phyloP scores from a whole-genome alignment of 2,888 invertebrate species.

The Xylota sylvarum region DNA sequence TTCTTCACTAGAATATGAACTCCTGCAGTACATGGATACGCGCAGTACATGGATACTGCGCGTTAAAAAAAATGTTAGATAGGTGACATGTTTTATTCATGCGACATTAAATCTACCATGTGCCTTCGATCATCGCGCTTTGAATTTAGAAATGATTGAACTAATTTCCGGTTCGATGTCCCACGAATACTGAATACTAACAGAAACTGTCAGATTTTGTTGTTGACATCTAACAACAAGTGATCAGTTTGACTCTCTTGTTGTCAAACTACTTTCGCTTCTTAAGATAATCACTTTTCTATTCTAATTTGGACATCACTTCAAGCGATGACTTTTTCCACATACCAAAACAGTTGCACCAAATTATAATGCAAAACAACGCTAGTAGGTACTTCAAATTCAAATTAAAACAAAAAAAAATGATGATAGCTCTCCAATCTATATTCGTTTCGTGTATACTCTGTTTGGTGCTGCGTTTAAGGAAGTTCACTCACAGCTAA shows the following conservation, averaged over 20 bases:
- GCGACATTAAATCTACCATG: neutral
- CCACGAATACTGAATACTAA: too few species aligned
- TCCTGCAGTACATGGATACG: too few species aligned
- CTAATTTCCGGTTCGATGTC: neutral
- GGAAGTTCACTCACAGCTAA: constrained; percentile 61
- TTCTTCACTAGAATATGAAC: too few species aligned
- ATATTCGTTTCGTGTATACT: constrained; percentile 40
- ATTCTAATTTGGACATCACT: too few species aligned
- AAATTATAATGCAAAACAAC: constrained; percentile 22
- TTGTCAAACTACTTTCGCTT: constrained; percentile 37
- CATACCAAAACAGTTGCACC: neutral
- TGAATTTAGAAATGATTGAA: neutral
- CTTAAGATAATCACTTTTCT: constrained; percentile 6
- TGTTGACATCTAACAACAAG: too few species aligned
- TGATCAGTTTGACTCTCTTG: neutral
- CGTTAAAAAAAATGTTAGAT: neutral
- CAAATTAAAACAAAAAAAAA: too few species aligned
- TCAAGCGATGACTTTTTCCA: too few species aligned
- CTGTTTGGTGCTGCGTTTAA: constrained; percentile 53
- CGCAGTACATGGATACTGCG: neutral
- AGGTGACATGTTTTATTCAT: constrained; percentile 10
- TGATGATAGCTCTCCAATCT: constrained; percentile 4
- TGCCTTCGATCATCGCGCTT: too few species aligned
- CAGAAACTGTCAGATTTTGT: neutral
- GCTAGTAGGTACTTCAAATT: neutral